Conservation (phyloP, 2,797 vertebrate species). For the Hoplostethus atlanticus region DNA sequence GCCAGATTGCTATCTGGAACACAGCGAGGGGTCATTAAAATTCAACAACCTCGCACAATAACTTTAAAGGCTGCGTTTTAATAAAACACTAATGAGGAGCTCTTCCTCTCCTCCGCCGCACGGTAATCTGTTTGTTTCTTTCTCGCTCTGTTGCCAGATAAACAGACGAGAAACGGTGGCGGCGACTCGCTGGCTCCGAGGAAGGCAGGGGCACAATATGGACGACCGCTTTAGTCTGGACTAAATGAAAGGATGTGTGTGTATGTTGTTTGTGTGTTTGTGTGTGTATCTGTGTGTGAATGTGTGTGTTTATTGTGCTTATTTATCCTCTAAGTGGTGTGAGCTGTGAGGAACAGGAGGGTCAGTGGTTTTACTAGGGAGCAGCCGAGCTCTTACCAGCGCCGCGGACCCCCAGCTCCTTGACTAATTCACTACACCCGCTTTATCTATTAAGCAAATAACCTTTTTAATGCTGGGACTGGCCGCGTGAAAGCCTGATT, state of each 20-base stretch:
- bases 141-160: slow-evolving; percentile 1
- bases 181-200: too few species aligned
- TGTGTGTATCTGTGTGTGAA: slow-evolving; percentile 9
- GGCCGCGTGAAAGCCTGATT: slow-evolving; percentile 79
- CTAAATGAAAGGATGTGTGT: not conserved
- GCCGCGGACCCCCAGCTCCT: slow-evolving; percentile 40
- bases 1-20: slow-evolving; percentile 55
- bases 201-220: too few species aligned
- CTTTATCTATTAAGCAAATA: slow-evolving; percentile 80
- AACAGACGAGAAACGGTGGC: slow-evolving; percentile 18
- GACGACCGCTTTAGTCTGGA: too few species aligned
- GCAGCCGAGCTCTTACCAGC: slow-evolving; percentile 30
- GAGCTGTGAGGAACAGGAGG: slow-evolving; percentile 23
- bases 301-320: slow-evolving; percentile 6
- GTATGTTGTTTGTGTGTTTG: not conserved
- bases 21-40: slow-evolving; percentile 64
- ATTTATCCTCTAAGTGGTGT: slow-evolving; percentile 11
- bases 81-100: slow-evolving; percentile 59
- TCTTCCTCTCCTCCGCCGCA: slow-evolving; percentile 18
- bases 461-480: slow-evolving; percentile 72
- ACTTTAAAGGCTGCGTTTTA: slow-evolving; percentile 59
- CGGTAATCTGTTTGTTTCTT: slow-evolving; percentile 40
- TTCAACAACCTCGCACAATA: slow-evolving; percentile 65
- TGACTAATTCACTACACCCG: slow-evolving; percentile 77
- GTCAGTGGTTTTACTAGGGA: slow-evolving; percentile 30